These are phyloP conservation scores for Pardalotus punctatus DNA, from an alignment of 2,113 vertebrate species.

Conservation along the genomic window DNA sequence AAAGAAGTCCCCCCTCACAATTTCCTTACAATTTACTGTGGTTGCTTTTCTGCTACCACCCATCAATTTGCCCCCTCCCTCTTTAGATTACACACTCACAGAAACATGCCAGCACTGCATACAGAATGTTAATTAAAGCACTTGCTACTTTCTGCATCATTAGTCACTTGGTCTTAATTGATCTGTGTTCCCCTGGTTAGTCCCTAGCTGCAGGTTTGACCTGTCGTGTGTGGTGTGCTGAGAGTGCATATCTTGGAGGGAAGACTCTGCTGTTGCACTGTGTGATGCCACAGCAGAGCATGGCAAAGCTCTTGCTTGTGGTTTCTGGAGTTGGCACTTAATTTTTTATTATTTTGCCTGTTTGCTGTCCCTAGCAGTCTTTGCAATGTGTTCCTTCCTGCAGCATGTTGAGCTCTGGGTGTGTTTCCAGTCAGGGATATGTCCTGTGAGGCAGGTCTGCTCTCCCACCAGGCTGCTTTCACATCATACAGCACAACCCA, in stretches of 20 bases:
- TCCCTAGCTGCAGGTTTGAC: background rate
- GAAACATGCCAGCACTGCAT: background rate
- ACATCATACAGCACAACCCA: background rate
- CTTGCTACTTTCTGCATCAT: background rate
- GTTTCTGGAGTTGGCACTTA: background rate
- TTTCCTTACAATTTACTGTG: background rate
- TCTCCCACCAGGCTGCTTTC: background rate
- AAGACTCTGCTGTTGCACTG: rapidly evolving
- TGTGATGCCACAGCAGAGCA: background rate
- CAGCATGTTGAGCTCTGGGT: background rate
- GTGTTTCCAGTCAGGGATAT: background rate
- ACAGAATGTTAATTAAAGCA: background rate
- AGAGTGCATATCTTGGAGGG: background rate
- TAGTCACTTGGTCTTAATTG: background rate
- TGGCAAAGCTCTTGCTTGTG: background rate
- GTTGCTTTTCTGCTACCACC: conserved; percentile 5
- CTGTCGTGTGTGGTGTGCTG: background rate
- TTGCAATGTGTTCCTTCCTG: background rate
- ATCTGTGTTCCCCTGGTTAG: background rate
- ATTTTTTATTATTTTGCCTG: background rate
- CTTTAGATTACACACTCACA: background rate
- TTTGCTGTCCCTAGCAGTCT: background rate
- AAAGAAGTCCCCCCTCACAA: background rate
- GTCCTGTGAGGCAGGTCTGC: background rate
- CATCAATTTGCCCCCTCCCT: background rate